phyloP scores from a whole-genome alignment of 1,140 invertebrate species.

The Neodiprion lecontei region DNA sequence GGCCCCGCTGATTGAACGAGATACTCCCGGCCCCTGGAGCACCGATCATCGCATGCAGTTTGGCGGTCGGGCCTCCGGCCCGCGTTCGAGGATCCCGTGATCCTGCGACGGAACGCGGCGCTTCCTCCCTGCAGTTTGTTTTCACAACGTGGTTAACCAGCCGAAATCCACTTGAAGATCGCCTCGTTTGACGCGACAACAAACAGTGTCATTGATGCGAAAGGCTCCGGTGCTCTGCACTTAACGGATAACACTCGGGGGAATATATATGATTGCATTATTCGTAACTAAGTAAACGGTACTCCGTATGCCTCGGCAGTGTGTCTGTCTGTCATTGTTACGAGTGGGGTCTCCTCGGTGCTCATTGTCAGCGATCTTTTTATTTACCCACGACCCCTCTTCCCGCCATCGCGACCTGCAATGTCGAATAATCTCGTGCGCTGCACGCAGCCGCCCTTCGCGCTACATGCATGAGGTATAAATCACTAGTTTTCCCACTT shows the following conservation, averaged over 20 bases:
- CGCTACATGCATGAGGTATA: no score
- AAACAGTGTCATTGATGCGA: conserved; percentile 39
- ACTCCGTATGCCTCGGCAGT: neutral
- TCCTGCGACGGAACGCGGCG: conserved; percentile 36
- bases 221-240: neutral
- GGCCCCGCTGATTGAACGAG: conserved; percentile 3
- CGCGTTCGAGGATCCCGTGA: no score
- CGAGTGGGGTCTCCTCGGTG: no score
- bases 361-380: no score
- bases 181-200: conserved; percentile 47
- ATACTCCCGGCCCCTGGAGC: conserved; percentile 7
- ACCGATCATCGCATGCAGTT: conserved; percentile 4
- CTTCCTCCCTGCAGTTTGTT: conserved; percentile 48
- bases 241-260: neutral
- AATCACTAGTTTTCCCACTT: neutral
- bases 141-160: conserved; percentile 48
- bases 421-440: no score
- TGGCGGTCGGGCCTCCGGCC: neutral
- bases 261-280: neutral
- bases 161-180: conserved; percentile 50
- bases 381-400: no score
- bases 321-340: no score
- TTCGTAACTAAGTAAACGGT: neutral
- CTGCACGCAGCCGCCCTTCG: no score
- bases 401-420: no score